A percentile compares a stretch with the other conserved stretches of the same genome.
These are phyloP conservation scores for Clepsis dumicolana DNA, from an alignment of 2,888 invertebrate species.

Conservation along the genomic window DNA sequence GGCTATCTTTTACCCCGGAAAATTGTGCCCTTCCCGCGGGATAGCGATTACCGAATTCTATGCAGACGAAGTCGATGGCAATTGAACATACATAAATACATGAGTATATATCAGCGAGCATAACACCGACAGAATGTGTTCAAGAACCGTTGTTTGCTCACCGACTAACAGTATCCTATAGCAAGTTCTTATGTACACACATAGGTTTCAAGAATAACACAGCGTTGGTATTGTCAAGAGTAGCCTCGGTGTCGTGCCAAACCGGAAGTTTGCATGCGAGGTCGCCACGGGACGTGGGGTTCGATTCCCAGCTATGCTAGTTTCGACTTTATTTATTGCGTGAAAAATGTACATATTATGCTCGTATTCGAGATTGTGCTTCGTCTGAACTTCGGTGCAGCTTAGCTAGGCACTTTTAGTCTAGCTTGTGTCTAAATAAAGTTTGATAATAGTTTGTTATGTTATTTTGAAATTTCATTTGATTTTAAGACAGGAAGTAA, in stretches of 20 bases:
- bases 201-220: constrained; percentile 55
- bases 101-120: too few species aligned
- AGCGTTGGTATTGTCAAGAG: constrained; percentile 70
- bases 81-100: too few species aligned
- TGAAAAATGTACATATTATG: constrained; percentile 45
- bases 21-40: too few species aligned
- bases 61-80: too few species aligned
- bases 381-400: constrained; percentile 29
- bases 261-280: constrained; percentile 81
- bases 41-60: too few species aligned
- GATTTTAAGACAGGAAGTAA: too few species aligned
- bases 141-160: constrained; percentile 24
- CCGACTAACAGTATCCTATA: constrained; percentile 41
- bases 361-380: constrained; percentile 34
- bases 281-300: constrained; percentile 75
- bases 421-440: neutral
- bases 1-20: too few species aligned
- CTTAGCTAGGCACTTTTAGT: constrained; percentile 4
- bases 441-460: neutral
- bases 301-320: constrained; percentile 72
- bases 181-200: constrained; percentile 48
- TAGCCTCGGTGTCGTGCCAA: constrained; percentile 82
- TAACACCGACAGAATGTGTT: neutral
- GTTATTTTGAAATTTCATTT: too few species aligned
- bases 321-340: constrained; percentile 66